Base-by-base conservation (phyloP, 2,888 invertebrate species). In the Pilophorus perplexus region DNA sequence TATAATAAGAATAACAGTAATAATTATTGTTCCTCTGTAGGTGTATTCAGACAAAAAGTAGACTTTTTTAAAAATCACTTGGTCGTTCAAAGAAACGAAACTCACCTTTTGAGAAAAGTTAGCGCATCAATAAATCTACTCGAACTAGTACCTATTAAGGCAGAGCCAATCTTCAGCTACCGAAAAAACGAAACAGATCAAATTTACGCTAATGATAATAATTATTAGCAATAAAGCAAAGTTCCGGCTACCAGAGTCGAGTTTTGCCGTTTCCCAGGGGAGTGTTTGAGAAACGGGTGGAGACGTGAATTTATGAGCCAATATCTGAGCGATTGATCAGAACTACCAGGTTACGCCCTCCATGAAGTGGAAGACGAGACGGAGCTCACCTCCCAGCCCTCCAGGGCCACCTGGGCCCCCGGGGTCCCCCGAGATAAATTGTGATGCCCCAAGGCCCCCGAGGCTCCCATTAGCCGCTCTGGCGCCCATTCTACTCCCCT, bases 261-360 rank as follows among this genome's bases (percentile, higher is more conserved):
- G 6, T 33, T 33, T 12, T 33, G 6, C 33, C 12, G 33, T 33
- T 33, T 33, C 12, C 33, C 33, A 12, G 12, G 33, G 33, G 33
- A 33, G 33, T 33, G 33, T 8, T 33, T 33, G 52, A 18, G 14
- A 25, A 50, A 46, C 46, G 4, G 23, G 50, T 20, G 12, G 23
- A 20, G 59, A 59, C 59, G 59, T 25, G 59, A 42, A 59, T 59
- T 59, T 59, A 59, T 59, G 42, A 42, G 59, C 59, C 42, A 42
- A 59, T 59, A 59, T 59, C 59, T 5, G 40, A 25, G 22, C 42
- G 38, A 59, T 59, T 59, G 59, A 59, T 59, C 59, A 27, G 59
- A 59, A 59, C 59, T 59, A 59, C 59, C 59, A 59, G 59, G 59
- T 59, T 59, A 59, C 59, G 42, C 59, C 59, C 59, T 27, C 12